These are phyloP conservation scores for Trichonephila clavipes DNA, from an alignment of 1,140 invertebrate species.

Conservation along the genomic window DNA sequence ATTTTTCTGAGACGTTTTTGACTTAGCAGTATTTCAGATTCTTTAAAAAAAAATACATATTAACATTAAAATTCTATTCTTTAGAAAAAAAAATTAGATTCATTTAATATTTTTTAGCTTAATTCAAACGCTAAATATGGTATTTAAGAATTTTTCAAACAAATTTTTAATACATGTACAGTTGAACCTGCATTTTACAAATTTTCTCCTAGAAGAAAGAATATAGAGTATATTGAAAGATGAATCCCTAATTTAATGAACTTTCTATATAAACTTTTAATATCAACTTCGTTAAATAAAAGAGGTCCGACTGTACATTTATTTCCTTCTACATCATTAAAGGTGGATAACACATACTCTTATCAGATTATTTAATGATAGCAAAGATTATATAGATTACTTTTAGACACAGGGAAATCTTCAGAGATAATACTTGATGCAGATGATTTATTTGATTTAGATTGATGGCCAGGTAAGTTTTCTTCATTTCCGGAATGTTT, in stretches of 20 bases:
- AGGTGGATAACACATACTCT: background rate
- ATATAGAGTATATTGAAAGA: no score
- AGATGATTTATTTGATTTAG: constrained; percentile 44
- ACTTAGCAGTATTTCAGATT: background rate
- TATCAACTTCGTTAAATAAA: no score
- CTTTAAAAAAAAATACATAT: background rate
- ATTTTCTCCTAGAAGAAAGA: no score
- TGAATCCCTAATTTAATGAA: no score
- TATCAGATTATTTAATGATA: background rate
- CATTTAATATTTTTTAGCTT: background rate
- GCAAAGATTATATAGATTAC: background rate
- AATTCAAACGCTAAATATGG: no score
- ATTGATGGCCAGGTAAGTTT: background rate
- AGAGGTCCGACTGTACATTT: no score
- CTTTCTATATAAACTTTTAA: no score
- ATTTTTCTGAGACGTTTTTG: constrained; percentile 40
- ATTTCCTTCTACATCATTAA: no score
- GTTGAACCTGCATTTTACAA: no score
- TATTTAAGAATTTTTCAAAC: no score
- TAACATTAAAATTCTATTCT: background rate
- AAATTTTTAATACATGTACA: no score
- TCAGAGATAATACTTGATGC: constrained; percentile 41
- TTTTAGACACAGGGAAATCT: constrained; percentile 23
- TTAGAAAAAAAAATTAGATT: background rate
- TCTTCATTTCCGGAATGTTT: background rate